Evolutionary conservation across 1,140 invertebrate genomes (phyloP).

Genomic region (Plodia interpunctella): DNA sequence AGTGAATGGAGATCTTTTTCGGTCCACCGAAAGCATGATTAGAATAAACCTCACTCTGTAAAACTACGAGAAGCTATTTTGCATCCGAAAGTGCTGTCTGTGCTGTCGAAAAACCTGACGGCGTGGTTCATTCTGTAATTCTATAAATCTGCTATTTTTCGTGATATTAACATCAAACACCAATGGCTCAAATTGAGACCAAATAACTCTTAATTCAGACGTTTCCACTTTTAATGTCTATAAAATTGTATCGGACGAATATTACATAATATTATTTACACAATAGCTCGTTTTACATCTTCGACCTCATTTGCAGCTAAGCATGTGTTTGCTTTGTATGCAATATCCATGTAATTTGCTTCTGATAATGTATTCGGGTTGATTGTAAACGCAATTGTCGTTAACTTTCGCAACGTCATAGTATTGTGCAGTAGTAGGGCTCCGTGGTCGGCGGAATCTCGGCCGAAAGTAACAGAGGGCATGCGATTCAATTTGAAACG

Average conservation of each 20-base stretch:
- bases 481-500: conserved; percentile 60
- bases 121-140: too few species aligned
- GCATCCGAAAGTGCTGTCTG: too few species aligned
- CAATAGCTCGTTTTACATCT: conserved; percentile 9
- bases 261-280: conserved; percentile 20
- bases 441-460: conserved; percentile 33
- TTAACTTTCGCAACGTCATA: conserved; percentile 37
- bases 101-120: too few species aligned
- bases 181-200: too few species aligned
- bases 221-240: neutral
- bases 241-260: conserved; percentile 13
- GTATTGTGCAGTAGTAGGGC: conserved; percentile 36
- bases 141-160: too few species aligned
- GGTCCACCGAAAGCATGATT: neutral
- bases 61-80: too few species aligned
- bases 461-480: conserved; percentile 47
- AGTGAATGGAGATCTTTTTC: neutral
- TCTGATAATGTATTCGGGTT: conserved; percentile 5
- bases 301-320: conserved; percentile 30
- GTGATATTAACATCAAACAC: too few species aligned
- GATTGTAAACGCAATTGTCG: conserved; percentile 1
- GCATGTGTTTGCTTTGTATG: conserved; percentile 16
- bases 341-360: conserved; percentile 1
- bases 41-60: neutral
- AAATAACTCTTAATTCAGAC: too few species aligned